A percentile compares a stretch with the other conserved stretches of the same genome.
phyloP scores from a whole-genome alignment of 2,797 vertebrate species.

The Eospalax fontanierii region DNA sequence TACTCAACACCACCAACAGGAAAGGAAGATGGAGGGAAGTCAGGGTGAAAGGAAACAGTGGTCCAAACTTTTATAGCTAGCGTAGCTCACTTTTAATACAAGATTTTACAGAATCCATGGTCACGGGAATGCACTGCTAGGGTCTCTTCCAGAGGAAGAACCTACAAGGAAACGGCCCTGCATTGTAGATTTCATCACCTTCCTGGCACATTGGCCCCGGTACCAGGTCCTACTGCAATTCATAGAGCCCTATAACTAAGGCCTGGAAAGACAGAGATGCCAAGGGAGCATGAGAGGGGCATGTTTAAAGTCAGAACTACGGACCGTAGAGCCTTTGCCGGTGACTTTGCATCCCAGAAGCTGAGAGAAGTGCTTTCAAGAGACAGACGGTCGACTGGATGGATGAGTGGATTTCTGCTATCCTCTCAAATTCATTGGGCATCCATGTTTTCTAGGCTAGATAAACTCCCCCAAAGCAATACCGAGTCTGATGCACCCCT shows the following conservation, averaged over 20 bases:
- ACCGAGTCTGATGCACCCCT: neutral
- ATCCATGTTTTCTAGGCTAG: neutral
- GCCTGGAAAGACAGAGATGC: conserved; percentile 10
- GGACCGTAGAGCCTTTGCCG: neutral
- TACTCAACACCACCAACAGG: neutral
- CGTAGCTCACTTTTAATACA: conserved; percentile 11
- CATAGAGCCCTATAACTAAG: neutral
- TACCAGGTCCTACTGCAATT: neutral
- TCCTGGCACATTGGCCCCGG: neutral
- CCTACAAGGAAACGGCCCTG: neutral
- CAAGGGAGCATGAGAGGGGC: neutral
- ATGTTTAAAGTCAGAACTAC: neutral
- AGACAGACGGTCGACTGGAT: neutral
- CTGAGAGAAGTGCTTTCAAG: conserved; percentile 21
- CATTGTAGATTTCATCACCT: neutral
- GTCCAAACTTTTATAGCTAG: neutral
- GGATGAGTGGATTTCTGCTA: neutral
- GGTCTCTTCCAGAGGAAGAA: conserved; percentile 8
- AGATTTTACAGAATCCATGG: neutral
- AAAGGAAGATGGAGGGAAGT: neutral
- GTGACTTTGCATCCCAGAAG: conserved; percentile 19
- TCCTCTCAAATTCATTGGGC: neutral
- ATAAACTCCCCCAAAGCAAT: neutral
- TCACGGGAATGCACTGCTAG: neutral
- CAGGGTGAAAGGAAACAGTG: neutral